Evolutionary conservation across 2,113 vertebrate genomes (phyloP).

Genomic region (Anthoscopus minutus): DNA sequence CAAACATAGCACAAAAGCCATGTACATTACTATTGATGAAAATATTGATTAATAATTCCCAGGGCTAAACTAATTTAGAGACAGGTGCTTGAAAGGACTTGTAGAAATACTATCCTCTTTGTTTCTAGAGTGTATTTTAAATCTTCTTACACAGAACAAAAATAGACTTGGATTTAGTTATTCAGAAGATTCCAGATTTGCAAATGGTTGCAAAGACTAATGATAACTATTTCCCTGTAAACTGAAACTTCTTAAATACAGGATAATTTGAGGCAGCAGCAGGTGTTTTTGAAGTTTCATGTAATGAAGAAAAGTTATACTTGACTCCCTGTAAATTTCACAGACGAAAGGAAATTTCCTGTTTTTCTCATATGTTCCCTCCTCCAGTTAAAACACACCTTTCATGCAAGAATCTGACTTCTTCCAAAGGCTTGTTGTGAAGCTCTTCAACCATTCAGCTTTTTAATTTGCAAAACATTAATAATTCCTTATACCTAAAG

Average conservation of each 20-base stretch:
- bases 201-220: neutral
- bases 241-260: neutral
- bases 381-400: neutral
- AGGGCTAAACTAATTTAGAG: neutral
- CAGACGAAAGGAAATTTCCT: neutral
- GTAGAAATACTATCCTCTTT: neutral
- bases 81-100: neutral
- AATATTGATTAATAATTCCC: neutral
- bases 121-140: neutral
- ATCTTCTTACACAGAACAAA: neutral
- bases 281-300: neutral
- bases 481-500: neutral
- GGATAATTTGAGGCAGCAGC: neutral
- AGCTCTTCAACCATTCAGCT: neutral
- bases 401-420: neutral
- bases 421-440: neutral
- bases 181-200: neutral
- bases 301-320: neutral
- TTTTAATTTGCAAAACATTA: neutral
- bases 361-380: neutral
- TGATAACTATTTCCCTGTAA: neutral
- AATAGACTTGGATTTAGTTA: neutral
- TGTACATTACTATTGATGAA: neutral
- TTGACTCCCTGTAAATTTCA: neutral
- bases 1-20: neutral